Conservation (phyloP, 2,888 invertebrate genomes). For the Pemphredon lugubris region DNA sequence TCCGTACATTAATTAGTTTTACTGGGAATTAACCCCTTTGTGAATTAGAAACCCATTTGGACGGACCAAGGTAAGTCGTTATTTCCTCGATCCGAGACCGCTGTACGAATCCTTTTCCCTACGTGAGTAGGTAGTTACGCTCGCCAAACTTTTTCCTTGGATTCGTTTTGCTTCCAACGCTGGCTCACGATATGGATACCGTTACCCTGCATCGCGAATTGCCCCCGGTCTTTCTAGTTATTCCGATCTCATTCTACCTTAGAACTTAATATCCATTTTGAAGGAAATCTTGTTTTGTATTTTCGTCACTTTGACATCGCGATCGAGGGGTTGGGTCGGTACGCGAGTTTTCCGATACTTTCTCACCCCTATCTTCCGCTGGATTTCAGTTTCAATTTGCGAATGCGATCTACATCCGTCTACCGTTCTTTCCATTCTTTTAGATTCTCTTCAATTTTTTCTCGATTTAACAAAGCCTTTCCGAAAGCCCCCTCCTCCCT, state of each 20-base stretch:
- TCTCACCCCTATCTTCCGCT: neutral
- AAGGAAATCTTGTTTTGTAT: conserved; percentile 52
- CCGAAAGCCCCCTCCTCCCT: conserved; percentile 9
- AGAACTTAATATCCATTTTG: neutral
- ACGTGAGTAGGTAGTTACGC: conserved; percentile 60
- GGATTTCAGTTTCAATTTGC: neutral
- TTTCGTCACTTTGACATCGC: conserved; percentile 59
- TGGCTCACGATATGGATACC: neutral
- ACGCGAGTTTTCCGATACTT: conserved; percentile 9
- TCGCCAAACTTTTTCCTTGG: conserved; percentile 28
- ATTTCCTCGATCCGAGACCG: conserved; percentile 81
- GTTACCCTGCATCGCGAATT: neutral
- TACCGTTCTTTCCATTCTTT: neutral
- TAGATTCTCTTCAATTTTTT: conserved; percentile 7
- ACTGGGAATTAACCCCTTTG: conserved; percentile 83
- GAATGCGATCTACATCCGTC: neutral
- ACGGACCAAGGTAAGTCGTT: conserved; percentile 89
- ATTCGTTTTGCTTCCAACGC: conserved; percentile 8
- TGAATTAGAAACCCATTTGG: conserved; percentile 87
- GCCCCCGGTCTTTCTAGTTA: neutral
- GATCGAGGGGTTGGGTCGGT: conserved; percentile 50
- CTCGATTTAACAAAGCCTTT: conserved; percentile 24
- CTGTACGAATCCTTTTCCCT: conserved; percentile 81
- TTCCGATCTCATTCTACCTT: neutral
- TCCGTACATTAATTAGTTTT: conserved; percentile 78